Evolutionary conservation across 2,113 vertebrate species (phyloP), one percentile per base, ranked within the genome.

Genomic region (Eretmochelys imbricata): DNA sequence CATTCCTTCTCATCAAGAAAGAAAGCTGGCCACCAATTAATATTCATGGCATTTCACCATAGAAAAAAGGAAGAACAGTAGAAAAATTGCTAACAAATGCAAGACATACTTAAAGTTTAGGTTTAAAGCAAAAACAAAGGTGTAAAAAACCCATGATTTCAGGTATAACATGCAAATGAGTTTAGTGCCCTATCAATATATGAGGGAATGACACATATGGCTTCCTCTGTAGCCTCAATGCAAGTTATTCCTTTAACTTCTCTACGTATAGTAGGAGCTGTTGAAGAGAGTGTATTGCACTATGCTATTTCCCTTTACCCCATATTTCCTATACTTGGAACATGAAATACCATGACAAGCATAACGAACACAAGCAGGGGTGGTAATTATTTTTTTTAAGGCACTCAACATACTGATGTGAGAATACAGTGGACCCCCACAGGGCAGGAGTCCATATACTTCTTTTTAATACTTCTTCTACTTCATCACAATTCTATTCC

Each of bases 351-450:
- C n/a, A 72, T 38, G 20, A 38, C 38, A 38, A 72, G 20, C 35
- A 72, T 22, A 51, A 91, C 85, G 38, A 91, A 14, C n/a, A 49
- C 8, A 55, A 35, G 81, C 1, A 10, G 81, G 10, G 14, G 57
- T 51, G 91, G 42, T 1, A 89, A 49, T 12, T 46, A 86, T 91
- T 90, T 27, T 27, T 79, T 55, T 62, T 62, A n/a, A 69, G 87
- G 69, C 48, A 38, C 62, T 90, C 42, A 19, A 55, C 82, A 87
- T 35, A 31, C 11, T 2, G 10, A 57, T 27, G 8, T 2, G 4
- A 10, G 86, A 86, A 90, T 46, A 0, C 29, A 48, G 20, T 1
- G 29, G 8, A 5, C 12, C 8, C 38, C 46, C 8, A 49, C 0
- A 55, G 14, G 24, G 8, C 12, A 29, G 92, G 55, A 91, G 2